Base-by-base conservation (phyloP, 2,888 invertebrate species). In the Melitaea athalia region DNA sequence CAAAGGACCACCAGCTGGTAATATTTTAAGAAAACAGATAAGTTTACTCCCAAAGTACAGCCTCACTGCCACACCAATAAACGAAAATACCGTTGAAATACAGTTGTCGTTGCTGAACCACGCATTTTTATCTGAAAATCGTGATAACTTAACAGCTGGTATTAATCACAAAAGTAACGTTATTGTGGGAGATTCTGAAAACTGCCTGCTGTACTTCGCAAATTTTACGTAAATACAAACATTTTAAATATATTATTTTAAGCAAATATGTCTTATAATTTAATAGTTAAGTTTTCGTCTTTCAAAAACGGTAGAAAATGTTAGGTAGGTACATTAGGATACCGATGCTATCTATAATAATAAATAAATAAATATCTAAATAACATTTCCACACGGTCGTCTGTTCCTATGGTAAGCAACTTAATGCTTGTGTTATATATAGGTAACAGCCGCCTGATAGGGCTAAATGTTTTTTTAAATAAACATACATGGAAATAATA, bases 1-100 rank as follows among this genome's bases (percentile, higher is more conserved):
- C 82, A 94, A 95, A 81, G 94, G 95, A 53, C 94, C 96, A 14
- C 96, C 96, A 57, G 94, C 95, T 74, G 97, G 97, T 5, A 95
- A 95, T 79, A 85, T 94, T 55, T 80, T 97, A 4, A 91, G 94
- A 53, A 95, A 95, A 71, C 93, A 94, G 83, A 93, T 95, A 14
- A 84, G 86, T 57, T 85, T 93, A 24, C 87, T 96, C 5, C 96
- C 96, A 0, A 93, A 94, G 76, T 96, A 96, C 82, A 83, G 87
- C 33, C 72, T 95, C 15, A 82, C 81, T 1, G 77, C 92, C 33
- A 85, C 81, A 14, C 85, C 89, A 17, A 70, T 86, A 38, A 85
- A 87, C 69, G 80, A 85, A 62, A 81, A 77, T 42, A 81, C 84
- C 0, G 81, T 92, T 2, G 76, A 79, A 4, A 74, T 94, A 45